Conservation (phyloP, 2,888 invertebrate genomes). For the Synanthedon formicaeformis region DNA sequence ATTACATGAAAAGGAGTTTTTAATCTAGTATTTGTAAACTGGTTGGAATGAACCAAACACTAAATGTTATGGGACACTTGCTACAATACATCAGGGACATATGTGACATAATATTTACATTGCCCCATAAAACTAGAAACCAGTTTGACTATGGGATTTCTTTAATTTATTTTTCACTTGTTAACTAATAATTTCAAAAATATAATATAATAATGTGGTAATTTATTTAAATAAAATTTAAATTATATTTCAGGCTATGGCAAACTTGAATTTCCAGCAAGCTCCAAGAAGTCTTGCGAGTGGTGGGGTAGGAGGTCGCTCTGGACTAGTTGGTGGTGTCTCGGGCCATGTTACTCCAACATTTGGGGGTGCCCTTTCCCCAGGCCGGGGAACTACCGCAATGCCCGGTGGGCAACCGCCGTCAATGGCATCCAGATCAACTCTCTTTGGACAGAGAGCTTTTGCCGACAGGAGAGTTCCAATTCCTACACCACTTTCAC, state of each 20-base stretch:
- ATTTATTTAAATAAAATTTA: background rate
- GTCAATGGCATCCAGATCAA: slow-evolving; percentile 70
- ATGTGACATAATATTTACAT: no score
- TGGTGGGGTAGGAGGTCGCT: slow-evolving; percentile 67
- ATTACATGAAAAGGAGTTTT: no score
- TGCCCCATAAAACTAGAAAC: no score
- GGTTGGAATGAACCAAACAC: no score
- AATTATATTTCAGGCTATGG: slow-evolving; percentile 78
- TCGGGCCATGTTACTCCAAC: slow-evolving; percentile 68
- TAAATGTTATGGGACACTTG: no score
- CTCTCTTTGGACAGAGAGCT: slow-evolving; percentile 83
- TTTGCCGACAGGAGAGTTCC: slow-evolving; percentile 82
- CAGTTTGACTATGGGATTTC: no score
- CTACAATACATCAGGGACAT: no score
- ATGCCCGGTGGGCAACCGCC: slow-evolving; percentile 67
- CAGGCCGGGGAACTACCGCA: slow-evolving; percentile 50
- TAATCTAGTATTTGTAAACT: no score
- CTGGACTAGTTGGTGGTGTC: slow-evolving; percentile 83
- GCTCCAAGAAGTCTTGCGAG: slow-evolving; percentile 90
- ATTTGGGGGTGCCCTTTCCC: slow-evolving; percentile 60
- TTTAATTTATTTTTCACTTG: no score
- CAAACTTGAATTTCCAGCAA: slow-evolving; percentile 92
- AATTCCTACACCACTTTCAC: slow-evolving; percentile 71
- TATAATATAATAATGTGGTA: background rate
- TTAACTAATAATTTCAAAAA: no score